Conservation (phyloP, 2,113 vertebrate genomes). For the Sturnus vulgaris region DNA sequence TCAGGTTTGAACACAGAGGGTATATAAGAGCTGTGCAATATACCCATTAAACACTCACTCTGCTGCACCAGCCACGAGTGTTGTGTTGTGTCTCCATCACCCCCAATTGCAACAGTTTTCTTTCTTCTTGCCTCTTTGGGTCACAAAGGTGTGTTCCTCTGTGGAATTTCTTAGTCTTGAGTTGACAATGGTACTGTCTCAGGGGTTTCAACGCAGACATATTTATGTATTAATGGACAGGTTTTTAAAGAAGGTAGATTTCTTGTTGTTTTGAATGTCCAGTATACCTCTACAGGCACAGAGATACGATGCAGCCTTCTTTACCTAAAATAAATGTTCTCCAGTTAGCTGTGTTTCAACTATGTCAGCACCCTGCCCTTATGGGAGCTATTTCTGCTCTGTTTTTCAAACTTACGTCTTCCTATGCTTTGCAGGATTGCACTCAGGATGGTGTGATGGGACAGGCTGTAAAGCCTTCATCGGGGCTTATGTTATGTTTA, state of each 20-base stretch:
- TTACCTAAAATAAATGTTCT: background rate
- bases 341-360: background rate
- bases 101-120: background rate
- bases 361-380: background rate
- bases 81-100: too few species aligned
- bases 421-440: background rate
- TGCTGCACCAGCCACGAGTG: too few species aligned
- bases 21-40: too few species aligned
- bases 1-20: too few species aligned
- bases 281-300: background rate
- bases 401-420: background rate
- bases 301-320: background rate
- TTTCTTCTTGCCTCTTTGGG: background rate
- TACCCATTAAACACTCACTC: too few species aligned
- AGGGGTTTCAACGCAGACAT: background rate
- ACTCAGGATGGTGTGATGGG: background rate
- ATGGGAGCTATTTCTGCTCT: background rate
- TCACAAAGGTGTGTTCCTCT: background rate
- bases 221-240: background rate
- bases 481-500: background rate
- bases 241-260: background rate
- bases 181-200: background rate
- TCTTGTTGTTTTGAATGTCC: background rate
- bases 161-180: background rate
- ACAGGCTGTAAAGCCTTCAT: slow-evolving; percentile 16